phyloP scores from a whole-genome alignment of 2,888 invertebrate genomes.

The Kryphioiulus occultus region DNA sequence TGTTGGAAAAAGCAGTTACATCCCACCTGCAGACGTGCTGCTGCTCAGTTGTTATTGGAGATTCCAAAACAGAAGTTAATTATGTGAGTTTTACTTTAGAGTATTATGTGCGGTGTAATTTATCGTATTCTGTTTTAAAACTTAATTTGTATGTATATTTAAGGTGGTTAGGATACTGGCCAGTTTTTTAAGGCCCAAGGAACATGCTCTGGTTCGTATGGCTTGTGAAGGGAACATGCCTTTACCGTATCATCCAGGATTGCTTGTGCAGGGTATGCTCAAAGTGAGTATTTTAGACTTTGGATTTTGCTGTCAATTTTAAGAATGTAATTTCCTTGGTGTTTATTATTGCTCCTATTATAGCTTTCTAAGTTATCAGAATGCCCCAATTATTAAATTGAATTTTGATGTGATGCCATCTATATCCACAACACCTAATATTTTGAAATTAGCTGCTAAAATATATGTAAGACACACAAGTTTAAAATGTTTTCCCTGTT shows the following conservation, averaged over 20 bases:
- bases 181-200: conserved; percentile 47
- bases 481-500: too few species aligned
- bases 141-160: conserved; percentile 29
- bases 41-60: conserved; percentile 51
- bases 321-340: too few species aligned
- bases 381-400: too few species aligned
- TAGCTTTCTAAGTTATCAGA: too few species aligned
- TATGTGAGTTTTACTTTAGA: conserved; percentile 31
- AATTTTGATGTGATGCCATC: too few species aligned
- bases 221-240: conserved; percentile 16
- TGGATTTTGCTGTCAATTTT: too few species aligned
- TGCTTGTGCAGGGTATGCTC: conserved; percentile 49
- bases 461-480: too few species aligned
- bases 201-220: conserved; percentile 41
- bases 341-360: too few species aligned
- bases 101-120: background rate
- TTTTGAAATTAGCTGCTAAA: too few species aligned
- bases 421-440: too few species aligned
- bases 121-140: too few species aligned
- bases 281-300: conserved; percentile 21
- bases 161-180: conserved; percentile 47
- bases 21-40: conserved; percentile 53
- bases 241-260: conserved; percentile 51
- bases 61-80: conserved; percentile 48
- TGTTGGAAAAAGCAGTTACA: conserved; percentile 46